Evolutionary conservation across 2,888 invertebrate genomes (phyloP), one percentile per base, ranked within the genome.

Genomic region (Lomographa bimaculata): DNA sequence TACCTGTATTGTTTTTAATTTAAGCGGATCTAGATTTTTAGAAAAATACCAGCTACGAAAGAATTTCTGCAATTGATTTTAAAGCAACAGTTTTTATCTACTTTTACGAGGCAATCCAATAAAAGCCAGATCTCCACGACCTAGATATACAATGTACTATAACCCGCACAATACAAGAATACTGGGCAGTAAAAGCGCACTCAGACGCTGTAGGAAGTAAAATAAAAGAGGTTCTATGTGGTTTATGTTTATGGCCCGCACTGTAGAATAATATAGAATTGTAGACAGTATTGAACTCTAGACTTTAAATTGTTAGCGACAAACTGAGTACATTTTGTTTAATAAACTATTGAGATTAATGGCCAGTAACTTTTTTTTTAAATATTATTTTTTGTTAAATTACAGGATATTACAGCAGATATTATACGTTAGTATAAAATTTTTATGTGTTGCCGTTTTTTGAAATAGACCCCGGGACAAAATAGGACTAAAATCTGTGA

Each of bases 131-230:
- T 32, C 32, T 26, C 27, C 21, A 17, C 40, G 25, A 38, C 40
- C 34, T 27, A 46, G 28, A 41, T 38, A 40, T 41, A 12, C 25
- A 14, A 14, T 14, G 11, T 25, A 28, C 24, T 41, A 25, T 33
- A 33, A 36, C 11, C 19, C 7, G 40, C 24, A 44, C 25, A 44
- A 36, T 32, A 48, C 41, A 43, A 40, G 42, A 45, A 33, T 27
- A 45, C 46, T 37, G 40, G 38, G 37, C 49, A 35, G 37, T 52
- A 46, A 52, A 52, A 52, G 46, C 44, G 46, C 49, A 49, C 52
- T 49, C 46, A 39, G 38, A 42, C 33, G 42, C 38, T 41, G 41
- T 37, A 47, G 44, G 48, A 41, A 44, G 36, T 45, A 39, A 45
- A 49, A 52, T 52, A 49, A 49, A 46, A 49, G 46, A 46, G 44